Evolutionary conservation across 2,113 vertebrate genomes (phyloP), one percentile per base, ranked within the genome.

Genomic region (Excalfactoria chinensis): DNA sequence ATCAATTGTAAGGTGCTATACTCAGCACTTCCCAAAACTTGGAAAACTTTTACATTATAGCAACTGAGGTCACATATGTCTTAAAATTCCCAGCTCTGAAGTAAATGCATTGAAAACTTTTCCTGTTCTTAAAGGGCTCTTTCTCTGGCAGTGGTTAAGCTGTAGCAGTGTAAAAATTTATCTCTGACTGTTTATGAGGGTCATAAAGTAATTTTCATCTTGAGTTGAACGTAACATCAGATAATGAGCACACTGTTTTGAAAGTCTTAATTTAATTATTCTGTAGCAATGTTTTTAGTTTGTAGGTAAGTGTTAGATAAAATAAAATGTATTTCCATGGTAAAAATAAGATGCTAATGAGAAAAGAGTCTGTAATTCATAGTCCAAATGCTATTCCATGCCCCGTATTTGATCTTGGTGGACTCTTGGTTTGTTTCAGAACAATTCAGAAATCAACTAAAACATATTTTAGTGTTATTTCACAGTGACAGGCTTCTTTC

Each of bases 151-250:
- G 26, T 35, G 49, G 30, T 48, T 91, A 68, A 84, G 37, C 48
- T 87, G 19, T 68, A 70, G 51, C 74, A 93, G 32, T 40, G 49
- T 60, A 83, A 58, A 5, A 7, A 93, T 74, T 0, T 0, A 67
- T 73, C 53, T 88, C 86, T 72, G 32, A 80, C 74, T 77, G 37
- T 82, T 96, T 94, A 91, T 87, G 82, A 48, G 77, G 70, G 59
- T 86, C 90, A 90, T 93, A 94, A 97, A 93, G 59, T 94, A 86
- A 93, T 95, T 91, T 94, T 95, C 72, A 56, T 93, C 80, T 95
- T 92, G 71, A 67, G 86, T 94, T 93, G 90, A 97, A 81, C 5
- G 4, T 56, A 88, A 64, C 32, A 49, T 86, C 63, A 89, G 92
- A 93, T 92, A 93, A 88, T 76, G 53, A 28, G 44, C 23, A 77